Evolutionary conservation across 2,113 vertebrate species (phyloP), one percentile per base, ranked within the genome.

Genomic region (Lipophrys pholis): DNA sequence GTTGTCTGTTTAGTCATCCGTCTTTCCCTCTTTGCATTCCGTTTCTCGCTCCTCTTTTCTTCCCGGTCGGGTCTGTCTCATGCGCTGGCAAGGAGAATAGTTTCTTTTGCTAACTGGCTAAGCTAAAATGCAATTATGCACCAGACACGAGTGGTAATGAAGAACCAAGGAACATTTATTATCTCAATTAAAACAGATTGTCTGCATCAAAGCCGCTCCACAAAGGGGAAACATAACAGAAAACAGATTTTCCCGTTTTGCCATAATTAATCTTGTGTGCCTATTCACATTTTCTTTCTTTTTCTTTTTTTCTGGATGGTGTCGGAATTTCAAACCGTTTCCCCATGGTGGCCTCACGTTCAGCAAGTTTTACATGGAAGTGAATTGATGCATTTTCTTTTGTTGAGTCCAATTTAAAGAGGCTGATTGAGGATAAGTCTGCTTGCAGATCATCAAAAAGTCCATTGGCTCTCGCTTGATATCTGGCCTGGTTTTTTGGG

Each of bases 111-210:
- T 66, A 80, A 84, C 52, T 82, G 79, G 65, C 73, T 81, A 52
- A 76, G 75, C 57, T 85, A 57, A 83, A 88, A 86, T 51, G 73
- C 80, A 81, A 91, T 88, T 86, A 88, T 42, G 66, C 62, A 48
- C 48, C 64, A 76, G 67, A 83, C 83, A 83, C 68, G 81, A 84
- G 70, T 79, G 62, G 58, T 70, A 53, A 85, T 80, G 62, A 76
- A 57, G 57, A 88, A 60, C 50, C 40, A 36, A n/a, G 45, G 58
- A 62, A 62, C 69, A 73, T 81, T 79, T 21, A 87, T 79, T 75
- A 87, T 80, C 84, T 86, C 80, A 73, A 69, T 85, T 81, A 68
- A 77, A 82, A 82, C 45, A 41, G 50, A 76, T 66, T n/a, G 58
- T 68, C 77, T 14, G 51, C 67, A 61, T 63, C 64, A 70, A 55